Base-by-base conservation (phyloP, 2,797 vertebrate species). In the Acanthopagrus latus region DNA sequence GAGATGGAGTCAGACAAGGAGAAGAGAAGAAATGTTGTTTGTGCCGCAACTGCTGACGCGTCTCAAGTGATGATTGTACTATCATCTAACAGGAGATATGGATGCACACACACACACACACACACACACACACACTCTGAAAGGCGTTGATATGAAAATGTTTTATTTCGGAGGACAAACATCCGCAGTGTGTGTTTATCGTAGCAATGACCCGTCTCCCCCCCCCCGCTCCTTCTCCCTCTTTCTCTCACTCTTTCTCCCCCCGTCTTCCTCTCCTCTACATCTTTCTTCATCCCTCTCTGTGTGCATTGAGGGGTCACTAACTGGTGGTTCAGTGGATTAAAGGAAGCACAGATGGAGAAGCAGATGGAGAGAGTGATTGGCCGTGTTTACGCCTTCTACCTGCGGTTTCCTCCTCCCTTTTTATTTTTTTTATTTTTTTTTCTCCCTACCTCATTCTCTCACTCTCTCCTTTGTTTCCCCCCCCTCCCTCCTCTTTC, bases 341-440 rank as follows among this genome's bases (percentile, higher is more conserved):
- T 94, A 94, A 94, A 95, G 94, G 93, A 94, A 92, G 90, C 91
- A 83, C 95, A 96, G 95, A 96, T 95, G 95, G 95, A 95, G 92
- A 91, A 93, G 86, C 95, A 95, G 95, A 96, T 95, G 95, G 95
- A 95, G 93, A 90, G 88, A 92, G 92, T 93, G 94, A 95, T 94
- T 94, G 94, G 93, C 92, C 87, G 63, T 93, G 94, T 94, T 93
- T 91, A 91, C 88, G 92, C 93, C 92, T 92, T 94, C 91, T 95
- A 95, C 95, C 94, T 96, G 94, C 90, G 73, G 93, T 93, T 91
- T 92, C 80, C 79, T 78, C 83, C 87, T 86, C 85, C 81, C 65
- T 85, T 78, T 76, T 72, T 80, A 60, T 33, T 63, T 33, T 63
- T n/a, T n/a, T n/a, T n/a, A n/a, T n/a, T n/a, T 78, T 77, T 72